A percentile compares a stretch with the other conserved stretches of the same genome.
These are phyloP conservation scores for Chaetodon auriga DNA, from an alignment of 2,113 vertebrate genomes.

Conservation along the genomic window DNA sequence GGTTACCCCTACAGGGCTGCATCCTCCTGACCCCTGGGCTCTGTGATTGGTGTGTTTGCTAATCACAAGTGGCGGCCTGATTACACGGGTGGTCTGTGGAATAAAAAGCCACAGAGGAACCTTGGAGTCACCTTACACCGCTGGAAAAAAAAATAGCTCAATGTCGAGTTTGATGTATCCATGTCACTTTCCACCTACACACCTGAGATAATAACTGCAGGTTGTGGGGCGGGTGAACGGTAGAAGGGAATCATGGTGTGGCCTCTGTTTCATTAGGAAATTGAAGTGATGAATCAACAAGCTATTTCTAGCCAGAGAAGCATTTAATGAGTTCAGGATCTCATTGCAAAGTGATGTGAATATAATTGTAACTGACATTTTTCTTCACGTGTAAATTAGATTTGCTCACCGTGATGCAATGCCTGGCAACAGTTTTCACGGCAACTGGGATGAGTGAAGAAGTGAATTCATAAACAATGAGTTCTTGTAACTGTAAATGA, in stretches of 20 bases:
- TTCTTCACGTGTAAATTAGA: constrained; percentile 63
- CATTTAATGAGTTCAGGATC: constrained; percentile 41
- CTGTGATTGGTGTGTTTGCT: constrained; percentile 72
- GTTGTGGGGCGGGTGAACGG: neutral
- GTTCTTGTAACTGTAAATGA: constrained; percentile 34
- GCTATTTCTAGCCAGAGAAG: constrained; percentile 33
- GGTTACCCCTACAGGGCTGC: constrained; percentile 31
- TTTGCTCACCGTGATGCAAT: constrained; percentile 48
- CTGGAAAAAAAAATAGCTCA: constrained; percentile 15
- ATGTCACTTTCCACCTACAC: constrained; percentile 30
- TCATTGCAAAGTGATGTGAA: constrained; percentile 38
- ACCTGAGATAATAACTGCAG: constrained; percentile 43
- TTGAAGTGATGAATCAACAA: constrained; percentile 31
- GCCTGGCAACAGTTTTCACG: neutral
- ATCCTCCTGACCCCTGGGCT: constrained; percentile 34
- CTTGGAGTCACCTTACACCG: constrained; percentile 73
- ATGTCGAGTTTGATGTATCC: constrained; percentile 48
- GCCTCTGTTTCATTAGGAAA: constrained; percentile 27
- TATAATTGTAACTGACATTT: constrained; percentile 52
- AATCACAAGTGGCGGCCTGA: constrained; percentile 73
- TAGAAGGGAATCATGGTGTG: neutral
- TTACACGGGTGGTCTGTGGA: constrained; percentile 66
- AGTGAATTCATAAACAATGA: constrained; percentile 22
- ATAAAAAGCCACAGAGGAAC: constrained; percentile 58
- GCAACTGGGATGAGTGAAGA: neutral